Evolutionary conservation across 2,113 vertebrate species (phyloP), one percentile per base, ranked within the genome.

Genomic region (Daphoenositta chrysoptera): DNA sequence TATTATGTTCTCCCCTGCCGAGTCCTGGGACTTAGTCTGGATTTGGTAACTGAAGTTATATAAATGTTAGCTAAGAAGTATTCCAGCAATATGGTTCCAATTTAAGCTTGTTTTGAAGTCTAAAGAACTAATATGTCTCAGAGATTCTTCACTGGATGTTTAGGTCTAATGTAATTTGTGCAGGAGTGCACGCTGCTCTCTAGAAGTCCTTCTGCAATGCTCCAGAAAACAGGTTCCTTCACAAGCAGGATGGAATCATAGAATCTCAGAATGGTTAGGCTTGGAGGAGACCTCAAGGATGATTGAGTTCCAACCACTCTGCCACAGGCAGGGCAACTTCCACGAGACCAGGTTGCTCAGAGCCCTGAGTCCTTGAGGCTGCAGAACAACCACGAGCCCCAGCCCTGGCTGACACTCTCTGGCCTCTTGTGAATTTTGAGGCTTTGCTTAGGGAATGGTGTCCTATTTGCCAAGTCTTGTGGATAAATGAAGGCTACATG

Each of bases 41-140:
- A 97, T 97, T 98, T 97, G 97, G 98, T 98, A 98, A 98, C 97
- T 97, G 95, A 98, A 98, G 98, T 98, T 98, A 98, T 98, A 98
- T 97, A 98, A 98, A 98, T 97, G 97, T 98, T 98, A 98, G 97
- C 98, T 98, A 98, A 98, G 97, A 98, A 98, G 97, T 92, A 97
- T 98, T 97, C 97, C 95, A 93, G 97, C 97, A 98, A 98, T 98
- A 97, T 98, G 98, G 98, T 98, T 98, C 98, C 98, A 98, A 98
- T 99, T 99, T 98, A 98, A 92, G 83, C 93, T 97, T 94, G 97
- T 98, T 98, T 98, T 98, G 98, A 98, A 98, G 98, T 98, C 97
- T 94, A 97, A 97, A 98, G 97, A 96, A 97, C 98, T 98, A 97
- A 98, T 98, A 98, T 97, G 98, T 98, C 98, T 98, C 97, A 64